A percentile compares a stretch with the other conserved stretches of the same genome.
Conservation (phyloP, 2,888 invertebrate species). For the Norana najaformis region DNA sequence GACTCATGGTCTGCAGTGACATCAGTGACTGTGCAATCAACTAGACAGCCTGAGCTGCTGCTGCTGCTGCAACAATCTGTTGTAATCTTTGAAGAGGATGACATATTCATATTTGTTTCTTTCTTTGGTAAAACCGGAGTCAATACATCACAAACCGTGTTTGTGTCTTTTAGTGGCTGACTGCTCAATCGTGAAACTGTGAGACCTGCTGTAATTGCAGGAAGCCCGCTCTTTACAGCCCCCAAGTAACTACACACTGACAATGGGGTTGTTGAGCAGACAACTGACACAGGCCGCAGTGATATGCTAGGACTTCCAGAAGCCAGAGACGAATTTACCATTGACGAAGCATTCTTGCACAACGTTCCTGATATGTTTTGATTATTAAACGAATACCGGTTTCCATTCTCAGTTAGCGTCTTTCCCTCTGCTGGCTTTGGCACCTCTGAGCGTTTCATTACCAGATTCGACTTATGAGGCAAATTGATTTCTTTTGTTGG, state of each 20-base stretch:
- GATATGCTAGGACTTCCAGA: not conserved
- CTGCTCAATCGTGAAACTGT: not conserved
- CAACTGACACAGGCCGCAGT: not conserved
- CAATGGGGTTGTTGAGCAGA: not conserved
- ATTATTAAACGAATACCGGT: not conserved
- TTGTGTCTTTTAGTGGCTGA: not conserved
- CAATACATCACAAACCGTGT: not conserved
- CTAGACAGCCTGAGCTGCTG: not conserved
- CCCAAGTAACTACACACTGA: not conserved
- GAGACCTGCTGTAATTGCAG: not conserved
- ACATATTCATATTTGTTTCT: not conserved
- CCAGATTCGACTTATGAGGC: slow-evolving; percentile 33
- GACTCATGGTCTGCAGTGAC: not conserved
- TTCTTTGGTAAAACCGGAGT: not conserved
- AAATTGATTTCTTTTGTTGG: slow-evolving; percentile 47
- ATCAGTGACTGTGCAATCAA: not conserved
- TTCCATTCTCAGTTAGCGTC: not conserved
- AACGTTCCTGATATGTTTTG: slow-evolving; percentile 13
- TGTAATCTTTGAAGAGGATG: not conserved
- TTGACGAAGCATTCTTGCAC: not conserved
- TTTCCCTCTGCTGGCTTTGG: not conserved
- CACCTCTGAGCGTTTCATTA: not conserved
- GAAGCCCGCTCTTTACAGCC: not conserved
- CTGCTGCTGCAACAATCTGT: not conserved
- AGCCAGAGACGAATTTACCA: slow-evolving; percentile 3